Percentiles rank a stretch among this genome's conserved stretches.
These are phyloP conservation scores for Cairina moschata DNA, from an alignment of 2,113 vertebrate genomes.

Conservation along the genomic window DNA sequence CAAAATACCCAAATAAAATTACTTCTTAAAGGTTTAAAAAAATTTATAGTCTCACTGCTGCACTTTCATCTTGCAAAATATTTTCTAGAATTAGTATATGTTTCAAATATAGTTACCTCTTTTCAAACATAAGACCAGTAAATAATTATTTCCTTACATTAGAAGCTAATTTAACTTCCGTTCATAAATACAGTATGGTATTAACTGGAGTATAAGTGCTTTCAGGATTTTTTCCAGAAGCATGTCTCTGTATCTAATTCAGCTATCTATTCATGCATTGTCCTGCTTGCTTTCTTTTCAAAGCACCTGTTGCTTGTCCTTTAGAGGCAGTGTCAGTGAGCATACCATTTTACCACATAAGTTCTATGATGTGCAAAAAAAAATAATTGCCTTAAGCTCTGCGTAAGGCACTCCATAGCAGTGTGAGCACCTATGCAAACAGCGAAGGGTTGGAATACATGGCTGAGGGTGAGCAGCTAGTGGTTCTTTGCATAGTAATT, in stretches of 20 bases:
- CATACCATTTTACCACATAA: neutral
- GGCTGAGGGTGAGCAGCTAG: neutral
- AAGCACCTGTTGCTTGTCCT: neutral
- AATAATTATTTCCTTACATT: neutral
- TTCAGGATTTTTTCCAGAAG: neutral
- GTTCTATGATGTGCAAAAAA: neutral
- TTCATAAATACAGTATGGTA: neutral
- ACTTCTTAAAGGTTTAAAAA: neutral
- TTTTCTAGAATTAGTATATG: neutral
- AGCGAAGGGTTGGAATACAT: neutral
- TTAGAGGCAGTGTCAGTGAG: neutral
- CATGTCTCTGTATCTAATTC: fast-evolving
- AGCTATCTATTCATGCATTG: neutral
- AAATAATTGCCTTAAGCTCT: neutral
- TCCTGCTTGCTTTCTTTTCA: neutral
- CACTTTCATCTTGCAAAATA: neutral
- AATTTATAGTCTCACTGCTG: neutral
- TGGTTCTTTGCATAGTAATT: neutral
- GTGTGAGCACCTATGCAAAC: neutral
- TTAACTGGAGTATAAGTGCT: neutral
- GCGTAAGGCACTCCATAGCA: neutral
- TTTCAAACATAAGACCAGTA: neutral
- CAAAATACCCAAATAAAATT: neutral
- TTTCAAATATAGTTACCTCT: neutral
- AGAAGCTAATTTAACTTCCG: neutral